A percentile compares a stretch with the other conserved stretches of the same genome.
Conservation (phyloP, 1,140 invertebrate species). For the Portunus trituberculatus region DNA sequence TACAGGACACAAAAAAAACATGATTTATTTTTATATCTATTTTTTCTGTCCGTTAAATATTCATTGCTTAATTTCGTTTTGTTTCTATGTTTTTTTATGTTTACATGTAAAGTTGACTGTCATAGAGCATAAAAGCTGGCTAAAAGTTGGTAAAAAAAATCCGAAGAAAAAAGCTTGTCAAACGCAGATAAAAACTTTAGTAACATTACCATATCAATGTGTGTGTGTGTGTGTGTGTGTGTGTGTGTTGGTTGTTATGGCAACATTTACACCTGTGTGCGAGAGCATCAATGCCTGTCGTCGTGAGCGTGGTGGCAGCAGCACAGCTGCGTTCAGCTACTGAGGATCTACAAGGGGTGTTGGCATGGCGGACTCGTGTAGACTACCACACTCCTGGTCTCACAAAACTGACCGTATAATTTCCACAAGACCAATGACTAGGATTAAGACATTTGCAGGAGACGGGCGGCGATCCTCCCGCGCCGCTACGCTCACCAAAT, state of each 20-base stretch:
- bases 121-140: no score
- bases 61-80: no score
- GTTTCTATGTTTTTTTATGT: no score
- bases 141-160: no score
- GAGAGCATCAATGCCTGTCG: neutral
- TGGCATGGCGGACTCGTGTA: conserved; percentile 5
- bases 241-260: neutral
- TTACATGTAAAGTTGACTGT: no score
- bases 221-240: conserved; percentile 41
- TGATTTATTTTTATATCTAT: no score
- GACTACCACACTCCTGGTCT: neutral
- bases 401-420: conserved; percentile 48
- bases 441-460: conserved; percentile 38
- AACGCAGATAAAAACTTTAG: no score
- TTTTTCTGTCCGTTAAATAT: no score
- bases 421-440: conserved; percentile 37
- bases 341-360: neutral
- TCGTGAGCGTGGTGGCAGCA: neutral
- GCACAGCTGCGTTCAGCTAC: neutral
- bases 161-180: no score
- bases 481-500: neutral
- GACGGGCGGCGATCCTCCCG: neutral
- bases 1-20: no score
- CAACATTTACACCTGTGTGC: neutral
- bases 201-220: no score